Evolutionary conservation across 2,113 vertebrate species (phyloP).

Genomic region (Cololabis saira): DNA sequence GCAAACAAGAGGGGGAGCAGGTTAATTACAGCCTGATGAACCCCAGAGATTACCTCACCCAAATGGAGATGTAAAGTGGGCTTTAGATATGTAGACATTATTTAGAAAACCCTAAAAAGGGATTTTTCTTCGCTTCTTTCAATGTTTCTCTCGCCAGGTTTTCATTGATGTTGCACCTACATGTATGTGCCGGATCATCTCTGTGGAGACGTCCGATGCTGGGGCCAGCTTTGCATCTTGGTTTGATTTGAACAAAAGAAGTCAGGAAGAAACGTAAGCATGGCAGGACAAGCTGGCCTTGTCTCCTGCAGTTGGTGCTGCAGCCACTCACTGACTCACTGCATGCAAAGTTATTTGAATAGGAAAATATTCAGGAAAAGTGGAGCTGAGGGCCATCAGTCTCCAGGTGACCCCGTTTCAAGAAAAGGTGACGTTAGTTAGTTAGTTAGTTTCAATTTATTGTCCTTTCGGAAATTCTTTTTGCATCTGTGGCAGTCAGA

Average conservation of each 20-base stretch:
- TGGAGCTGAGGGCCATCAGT: background rate
- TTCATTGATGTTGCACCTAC: too few species aligned
- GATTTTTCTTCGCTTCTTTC: too few species aligned
- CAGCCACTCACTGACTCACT: slow-evolving; percentile 34
- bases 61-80: background rate
- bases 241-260: slow-evolving; percentile 56
- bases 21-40: slow-evolving; percentile 56
- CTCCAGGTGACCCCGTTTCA: slow-evolving; percentile 7
- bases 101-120: too few species aligned
- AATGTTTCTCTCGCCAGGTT: too few species aligned
- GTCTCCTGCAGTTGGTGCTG: slow-evolving; percentile 48
- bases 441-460: too few species aligned
- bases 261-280: slow-evolving; percentile 38
- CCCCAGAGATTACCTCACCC: slow-evolving; percentile 19
- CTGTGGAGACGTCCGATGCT: background rate
- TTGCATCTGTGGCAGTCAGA: too few species aligned
- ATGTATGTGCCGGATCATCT: too few species aligned
- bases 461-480: too few species aligned
- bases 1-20: slow-evolving; percentile 32
- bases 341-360: slow-evolving; percentile 83
- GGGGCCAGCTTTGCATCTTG: slow-evolving; percentile 67
- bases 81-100: background rate
- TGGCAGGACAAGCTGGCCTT: slow-evolving; percentile 38
- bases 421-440: background rate
- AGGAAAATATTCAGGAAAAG: slow-evolving; percentile 68